Evolutionary conservation across 2,797 vertebrate genomes (phyloP).

Genomic region (Kryptopterus vitreolus): DNA sequence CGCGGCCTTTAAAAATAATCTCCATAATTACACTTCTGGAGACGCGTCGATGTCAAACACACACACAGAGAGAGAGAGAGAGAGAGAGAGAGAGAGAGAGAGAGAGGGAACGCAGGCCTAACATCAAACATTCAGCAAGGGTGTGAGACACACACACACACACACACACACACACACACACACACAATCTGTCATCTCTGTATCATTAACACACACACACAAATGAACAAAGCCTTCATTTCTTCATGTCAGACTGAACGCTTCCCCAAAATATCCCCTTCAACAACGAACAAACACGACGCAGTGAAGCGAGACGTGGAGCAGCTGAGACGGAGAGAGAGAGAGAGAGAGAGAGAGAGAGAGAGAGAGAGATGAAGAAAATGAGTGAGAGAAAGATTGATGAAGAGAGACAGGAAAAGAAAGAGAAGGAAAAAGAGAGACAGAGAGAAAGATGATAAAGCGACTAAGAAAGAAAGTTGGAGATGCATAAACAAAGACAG

Average conservation of each 20-base stretch:
- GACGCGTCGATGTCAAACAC: background rate
- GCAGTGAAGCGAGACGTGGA: constrained; percentile 1
- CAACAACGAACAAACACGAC: constrained; percentile 32
- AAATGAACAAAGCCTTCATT: constrained; percentile 54
- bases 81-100: too few species aligned
- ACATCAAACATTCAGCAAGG: constrained; percentile 15
- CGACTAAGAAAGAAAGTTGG: too few species aligned
- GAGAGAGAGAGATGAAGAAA: background rate
- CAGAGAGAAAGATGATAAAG: too few species aligned
- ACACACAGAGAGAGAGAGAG: too few species aligned
- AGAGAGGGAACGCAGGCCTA: background rate
- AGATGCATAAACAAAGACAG: too few species aligned
- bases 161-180: constrained; percentile 33
- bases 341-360: background rate
- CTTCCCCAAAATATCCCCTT: constrained; percentile 44
- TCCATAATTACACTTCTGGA: background rate
- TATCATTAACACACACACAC: constrained; percentile 45
- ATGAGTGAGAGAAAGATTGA: too few species aligned
- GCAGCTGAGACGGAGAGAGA: constrained; percentile 23
- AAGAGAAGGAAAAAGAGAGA: too few species aligned
- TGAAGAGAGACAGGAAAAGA: too few species aligned
- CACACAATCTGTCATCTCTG: constrained; percentile 54
- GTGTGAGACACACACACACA: constrained; percentile 53
- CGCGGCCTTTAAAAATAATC: background rate
- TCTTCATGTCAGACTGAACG: constrained; percentile 51